phyloP scores from a whole-genome alignment of 1,140 invertebrate species.

The Trichonephila clavata region DNA sequence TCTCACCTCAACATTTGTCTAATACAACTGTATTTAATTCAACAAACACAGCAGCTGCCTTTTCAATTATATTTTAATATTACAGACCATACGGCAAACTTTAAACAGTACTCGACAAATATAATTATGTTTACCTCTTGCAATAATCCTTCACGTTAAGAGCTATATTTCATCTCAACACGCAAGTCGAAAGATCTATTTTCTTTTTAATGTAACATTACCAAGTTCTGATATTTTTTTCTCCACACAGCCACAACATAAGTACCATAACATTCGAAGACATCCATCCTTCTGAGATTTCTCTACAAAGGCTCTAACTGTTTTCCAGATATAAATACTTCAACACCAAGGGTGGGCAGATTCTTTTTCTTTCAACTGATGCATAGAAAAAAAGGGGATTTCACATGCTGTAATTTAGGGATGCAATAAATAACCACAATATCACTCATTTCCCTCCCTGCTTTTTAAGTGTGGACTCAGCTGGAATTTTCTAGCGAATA shows the following conservation, averaged over 20 bases:
- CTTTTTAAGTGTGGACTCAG: constrained; percentile 40
- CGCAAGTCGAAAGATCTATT: not conserved
- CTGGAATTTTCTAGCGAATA: constrained; percentile 27
- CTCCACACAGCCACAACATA: not conserved
- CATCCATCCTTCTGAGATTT: not conserved
- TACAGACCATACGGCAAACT: not conserved
- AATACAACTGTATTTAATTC: too few species aligned
- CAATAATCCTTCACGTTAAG: not conserved
- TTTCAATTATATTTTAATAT: too few species aligned
- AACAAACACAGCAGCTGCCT: too few species aligned
- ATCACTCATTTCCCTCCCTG: not conserved
- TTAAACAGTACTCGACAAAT: not conserved
- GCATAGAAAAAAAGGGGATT: not conserved
- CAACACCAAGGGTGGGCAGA: not conserved
- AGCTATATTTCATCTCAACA: not conserved
- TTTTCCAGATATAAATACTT: constrained; percentile 48
- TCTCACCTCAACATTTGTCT: too few species aligned
- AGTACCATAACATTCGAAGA: not conserved
- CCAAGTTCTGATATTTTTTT: not conserved
- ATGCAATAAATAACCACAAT: constrained; percentile 54
- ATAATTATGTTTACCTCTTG: not conserved
- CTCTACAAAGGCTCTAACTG: constrained; percentile 22
- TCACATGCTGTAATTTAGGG: constrained; percentile 20
- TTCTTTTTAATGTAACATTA: not conserved
- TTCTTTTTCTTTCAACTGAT: not conserved